A percentile compares a stretch with the other conserved stretches of the same genome.
Evolutionary conservation across 2,888 invertebrate genomes (phyloP).

Genomic region (Odiellus spinosus): DNA sequence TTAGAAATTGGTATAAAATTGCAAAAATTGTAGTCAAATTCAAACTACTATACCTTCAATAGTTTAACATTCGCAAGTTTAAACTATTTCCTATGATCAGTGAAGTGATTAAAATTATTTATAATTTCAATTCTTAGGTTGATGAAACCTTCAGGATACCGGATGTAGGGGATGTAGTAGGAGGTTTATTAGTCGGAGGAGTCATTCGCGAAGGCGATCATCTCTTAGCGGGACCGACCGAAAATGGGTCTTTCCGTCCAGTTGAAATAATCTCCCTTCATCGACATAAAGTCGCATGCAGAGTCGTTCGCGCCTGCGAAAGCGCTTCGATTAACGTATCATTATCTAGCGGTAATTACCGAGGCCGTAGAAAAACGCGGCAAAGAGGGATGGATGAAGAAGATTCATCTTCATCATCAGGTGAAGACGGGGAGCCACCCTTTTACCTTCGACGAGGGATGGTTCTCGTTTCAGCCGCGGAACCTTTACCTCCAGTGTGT

Average conservation of each 20-base stretch:
- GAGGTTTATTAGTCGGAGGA: constrained; percentile 69
- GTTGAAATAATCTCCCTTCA: constrained; percentile 71
- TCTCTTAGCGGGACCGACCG: constrained; percentile 35
- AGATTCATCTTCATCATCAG: too few relatives aligned
- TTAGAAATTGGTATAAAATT: too few relatives aligned
- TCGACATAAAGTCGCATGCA: constrained; percentile 77
- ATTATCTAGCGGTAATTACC: too few relatives aligned
- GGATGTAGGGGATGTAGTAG: constrained; percentile 54
- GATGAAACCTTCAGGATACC: constrained; percentile 54
- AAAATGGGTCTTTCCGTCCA: constrained; percentile 41
- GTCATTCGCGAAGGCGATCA: constrained; percentile 58
- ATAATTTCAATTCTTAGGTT: constrained; percentile 42
- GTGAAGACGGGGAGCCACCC: too few relatives aligned
- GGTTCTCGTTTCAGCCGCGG: constrained; percentile 49
- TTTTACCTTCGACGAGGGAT: constrained; percentile 49
- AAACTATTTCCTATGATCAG: too few relatives aligned
- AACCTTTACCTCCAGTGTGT: constrained; percentile 32
- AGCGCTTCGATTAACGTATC: constrained; percentile 52
- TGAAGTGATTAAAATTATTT: too few relatives aligned
- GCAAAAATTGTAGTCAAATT: too few relatives aligned
- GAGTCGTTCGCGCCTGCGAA: constrained; percentile 62
- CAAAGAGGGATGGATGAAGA: too few relatives aligned
- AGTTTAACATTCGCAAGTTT: too few relatives aligned
- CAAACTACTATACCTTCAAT: not conserved
- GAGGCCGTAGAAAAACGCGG: too few relatives aligned